Evolutionary conservation across 2,797 vertebrate species (phyloP).

Genomic region (Xerus rutilus): DNA sequence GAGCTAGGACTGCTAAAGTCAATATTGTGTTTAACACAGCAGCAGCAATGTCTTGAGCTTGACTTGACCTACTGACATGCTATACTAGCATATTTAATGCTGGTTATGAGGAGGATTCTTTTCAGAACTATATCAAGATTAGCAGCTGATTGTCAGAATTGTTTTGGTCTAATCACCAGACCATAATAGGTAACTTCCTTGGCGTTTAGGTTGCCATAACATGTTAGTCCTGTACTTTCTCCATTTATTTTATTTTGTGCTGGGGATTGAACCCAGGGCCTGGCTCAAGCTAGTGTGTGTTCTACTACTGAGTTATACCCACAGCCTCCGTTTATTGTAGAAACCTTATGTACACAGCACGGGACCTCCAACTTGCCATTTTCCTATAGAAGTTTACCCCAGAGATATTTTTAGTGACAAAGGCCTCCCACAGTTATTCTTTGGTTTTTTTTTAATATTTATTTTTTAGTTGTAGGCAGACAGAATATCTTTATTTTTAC

Average conservation of each 20-base stretch:
- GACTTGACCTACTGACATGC: neutral
- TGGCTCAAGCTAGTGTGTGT: too few relatives aligned
- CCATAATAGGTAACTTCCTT: neutral
- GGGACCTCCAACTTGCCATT: neutral
- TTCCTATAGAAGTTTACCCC: neutral
- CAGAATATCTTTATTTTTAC: too few relatives aligned
- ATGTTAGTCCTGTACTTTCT: neutral
- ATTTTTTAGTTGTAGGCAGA: too few relatives aligned
- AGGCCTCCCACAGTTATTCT: neutral
- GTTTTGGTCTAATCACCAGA: neutral
- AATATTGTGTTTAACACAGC: constrained; percentile 37
- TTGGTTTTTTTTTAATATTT: too few relatives aligned
- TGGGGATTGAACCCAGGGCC: too few relatives aligned
- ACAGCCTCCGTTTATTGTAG: neutral
- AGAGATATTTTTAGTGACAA: neutral
- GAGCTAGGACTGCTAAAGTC: neutral
- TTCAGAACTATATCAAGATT: constrained; percentile 12
- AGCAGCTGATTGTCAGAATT: neutral
- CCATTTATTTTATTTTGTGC: neutral
- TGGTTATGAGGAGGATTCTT: neutral
- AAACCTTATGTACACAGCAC: neutral
- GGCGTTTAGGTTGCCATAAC: neutral
- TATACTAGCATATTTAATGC: neutral
- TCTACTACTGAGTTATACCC: neutral
- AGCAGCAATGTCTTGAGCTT: neutral